These are phyloP conservation scores for Nipponia nippon DNA, from an alignment of 2,113 vertebrate species.

Conservation along the genomic window DNA sequence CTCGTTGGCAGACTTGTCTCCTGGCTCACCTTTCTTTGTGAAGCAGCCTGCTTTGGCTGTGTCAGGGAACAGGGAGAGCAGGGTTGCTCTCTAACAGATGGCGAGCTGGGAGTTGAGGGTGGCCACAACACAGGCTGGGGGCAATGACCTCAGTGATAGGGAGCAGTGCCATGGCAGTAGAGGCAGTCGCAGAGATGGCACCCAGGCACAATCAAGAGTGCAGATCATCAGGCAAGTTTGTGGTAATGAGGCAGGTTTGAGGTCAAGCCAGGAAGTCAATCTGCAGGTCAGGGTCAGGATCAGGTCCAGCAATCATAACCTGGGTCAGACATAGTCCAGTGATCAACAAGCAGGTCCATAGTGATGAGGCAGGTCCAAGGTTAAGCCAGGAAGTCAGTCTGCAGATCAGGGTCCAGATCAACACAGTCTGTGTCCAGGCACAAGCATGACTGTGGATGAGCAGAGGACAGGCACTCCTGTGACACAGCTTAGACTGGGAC, in stretches of 20 bases:
- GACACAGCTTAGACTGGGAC: not conserved
- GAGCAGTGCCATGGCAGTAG: not conserved
- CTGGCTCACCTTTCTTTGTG: not conserved
- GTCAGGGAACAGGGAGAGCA: not conserved
- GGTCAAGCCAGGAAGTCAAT: not conserved
- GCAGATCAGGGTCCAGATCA: not conserved
- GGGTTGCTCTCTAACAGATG: not conserved
- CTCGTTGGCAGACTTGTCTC: not conserved
- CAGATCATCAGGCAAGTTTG: not conserved
- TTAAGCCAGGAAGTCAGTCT: not conserved
- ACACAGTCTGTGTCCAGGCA: fast-evolving
- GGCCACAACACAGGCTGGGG: not conserved
- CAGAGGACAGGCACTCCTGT: not conserved
- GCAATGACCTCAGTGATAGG: not conserved
- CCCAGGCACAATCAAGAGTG: not conserved
- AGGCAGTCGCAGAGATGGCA: no score
- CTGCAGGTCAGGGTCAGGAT: not conserved
- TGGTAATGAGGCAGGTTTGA: not conserved
- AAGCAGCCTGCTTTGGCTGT: not conserved
- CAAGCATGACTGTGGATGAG: not conserved
- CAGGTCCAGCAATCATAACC: not conserved
- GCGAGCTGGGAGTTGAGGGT: not conserved
- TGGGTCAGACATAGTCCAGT: not conserved
- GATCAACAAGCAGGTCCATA: not conserved
- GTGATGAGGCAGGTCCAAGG: not conserved